Conservation (phyloP, 2,888 invertebrate species). For the Drosophila algonquin region DNA sequence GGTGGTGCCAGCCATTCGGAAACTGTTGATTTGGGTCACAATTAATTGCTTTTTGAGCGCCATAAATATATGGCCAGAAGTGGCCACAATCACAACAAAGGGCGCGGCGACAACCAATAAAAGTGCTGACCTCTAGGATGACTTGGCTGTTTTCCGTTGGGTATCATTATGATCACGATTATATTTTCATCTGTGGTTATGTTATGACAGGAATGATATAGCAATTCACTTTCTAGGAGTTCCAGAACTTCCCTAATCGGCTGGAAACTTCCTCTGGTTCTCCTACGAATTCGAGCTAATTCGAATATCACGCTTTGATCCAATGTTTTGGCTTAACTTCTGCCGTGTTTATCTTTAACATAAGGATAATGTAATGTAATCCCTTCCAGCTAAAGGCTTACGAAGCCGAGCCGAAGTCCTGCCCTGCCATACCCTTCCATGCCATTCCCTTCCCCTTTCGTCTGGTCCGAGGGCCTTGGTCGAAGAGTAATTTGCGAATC, state of each 20-base stretch:
- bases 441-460: conserved; percentile 35
- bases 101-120: conserved; percentile 28
- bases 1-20: conserved; percentile 62
- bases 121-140: conserved; percentile 36
- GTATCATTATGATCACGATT: conserved; percentile 5
- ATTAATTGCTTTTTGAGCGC: conserved; percentile 81
- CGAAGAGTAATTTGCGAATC: conserved; percentile 63
- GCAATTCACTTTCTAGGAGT: no score
- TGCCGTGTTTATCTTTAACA: conserved; percentile 81
- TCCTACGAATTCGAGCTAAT: conserved; percentile 9
- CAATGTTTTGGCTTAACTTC: conserved; percentile 34
- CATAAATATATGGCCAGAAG: conserved; percentile 78
- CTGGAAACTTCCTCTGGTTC: conserved; percentile 3
- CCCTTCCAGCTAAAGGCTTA: conserved; percentile 78
- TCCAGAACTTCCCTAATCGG: neutral
- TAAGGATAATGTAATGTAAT: conserved; percentile 82
- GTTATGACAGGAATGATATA: conserved; percentile 13
- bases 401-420: conserved; percentile 2
- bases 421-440: conserved; percentile 5
- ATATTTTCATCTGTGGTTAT: conserved; percentile 14
- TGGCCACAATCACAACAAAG: conserved; percentile 78
- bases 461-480: conserved; percentile 14
- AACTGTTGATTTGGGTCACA: conserved; percentile 75
- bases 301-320: conserved; percentile 27
- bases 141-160: conserved; percentile 20